Evolutionary conservation across 2,797 vertebrate species (phyloP).

Genomic region (Heterohyrax brucei): DNA sequence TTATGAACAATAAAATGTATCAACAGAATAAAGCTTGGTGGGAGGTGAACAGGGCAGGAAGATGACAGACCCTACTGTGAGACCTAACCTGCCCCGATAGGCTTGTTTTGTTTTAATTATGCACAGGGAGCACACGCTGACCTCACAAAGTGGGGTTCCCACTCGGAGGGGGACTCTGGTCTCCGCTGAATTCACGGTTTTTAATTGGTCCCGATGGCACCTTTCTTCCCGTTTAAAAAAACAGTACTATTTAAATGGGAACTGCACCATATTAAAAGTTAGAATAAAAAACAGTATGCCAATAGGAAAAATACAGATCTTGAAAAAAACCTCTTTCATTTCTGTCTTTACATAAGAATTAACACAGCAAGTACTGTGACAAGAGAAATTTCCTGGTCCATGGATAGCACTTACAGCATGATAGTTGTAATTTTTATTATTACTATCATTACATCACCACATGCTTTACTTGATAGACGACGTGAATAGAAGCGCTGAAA

Average conservation of each 20-base stretch:
- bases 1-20: conserved; percentile 79
- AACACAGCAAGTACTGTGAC: neutral
- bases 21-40: conserved; percentile 55
- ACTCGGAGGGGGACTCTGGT: neutral
- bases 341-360: neutral
- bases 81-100: conserved; percentile 20
- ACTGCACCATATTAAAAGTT: neutral
- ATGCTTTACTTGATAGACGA: neutral
- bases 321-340: neutral
- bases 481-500: neutral
- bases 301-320: neutral
- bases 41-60: neutral
- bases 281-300: conserved; percentile 12
- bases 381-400: neutral
- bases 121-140: conserved; percentile 66
- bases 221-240: conserved; percentile 21
- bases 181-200: conserved; percentile 41
- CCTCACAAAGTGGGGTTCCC: neutral
- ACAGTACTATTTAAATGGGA: conserved; percentile 14
- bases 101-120: conserved; percentile 74
- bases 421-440: neutral
- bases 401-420: too few relatives aligned
- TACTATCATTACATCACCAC: neutral
- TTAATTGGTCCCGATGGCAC: neutral
- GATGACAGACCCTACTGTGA: neutral